Conservation (phyloP, 2,797 vertebrate genomes). For the Micromesistius poutassou region DNA sequence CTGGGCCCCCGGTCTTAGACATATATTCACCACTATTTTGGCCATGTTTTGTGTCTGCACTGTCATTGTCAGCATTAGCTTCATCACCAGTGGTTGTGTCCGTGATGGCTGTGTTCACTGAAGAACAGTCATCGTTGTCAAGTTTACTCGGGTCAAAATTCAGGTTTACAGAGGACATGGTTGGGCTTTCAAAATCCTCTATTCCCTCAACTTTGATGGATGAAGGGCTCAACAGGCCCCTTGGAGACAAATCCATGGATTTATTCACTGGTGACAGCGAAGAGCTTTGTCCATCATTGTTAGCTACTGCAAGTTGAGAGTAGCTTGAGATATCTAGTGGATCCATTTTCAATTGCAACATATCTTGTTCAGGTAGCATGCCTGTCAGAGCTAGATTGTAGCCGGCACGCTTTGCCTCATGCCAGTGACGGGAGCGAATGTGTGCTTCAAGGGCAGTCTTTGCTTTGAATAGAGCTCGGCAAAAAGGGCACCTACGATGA, state of each 20-base stretch:
- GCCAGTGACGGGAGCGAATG: slow-evolving; percentile 98
- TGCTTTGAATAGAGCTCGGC: slow-evolving; percentile 96
- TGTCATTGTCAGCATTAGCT: slow-evolving; percentile 94
- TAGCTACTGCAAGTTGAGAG: slow-evolving; percentile 80
- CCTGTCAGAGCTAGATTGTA: slow-evolving; percentile 90
- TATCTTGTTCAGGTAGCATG: slow-evolving; percentile 90
- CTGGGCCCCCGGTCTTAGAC: slow-evolving; percentile 86
- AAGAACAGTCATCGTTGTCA: slow-evolving; percentile 98
- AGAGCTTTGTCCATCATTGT: slow-evolving; percentile 87
- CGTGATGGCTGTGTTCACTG: slow-evolving; percentile 98
- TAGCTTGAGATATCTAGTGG: slow-evolving; percentile 84
- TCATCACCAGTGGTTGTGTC: slow-evolving; percentile 98
- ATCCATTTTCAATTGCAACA: slow-evolving; percentile 91
- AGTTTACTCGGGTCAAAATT: slow-evolving; percentile 93
- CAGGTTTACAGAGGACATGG: slow-evolving; percentile 92
- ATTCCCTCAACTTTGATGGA: slow-evolving; percentile 98
- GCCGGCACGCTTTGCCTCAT: slow-evolving; percentile 96
- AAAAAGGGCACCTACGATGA: slow-evolving; percentile 96
- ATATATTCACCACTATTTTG: slow-evolving; percentile 86
- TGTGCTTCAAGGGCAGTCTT: slow-evolving; percentile 98
- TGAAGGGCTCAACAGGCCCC: slow-evolving; percentile 91
- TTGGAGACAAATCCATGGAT: slow-evolving; percentile 90
- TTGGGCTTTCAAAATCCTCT: slow-evolving; percentile 94
- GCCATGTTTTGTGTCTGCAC: slow-evolving; percentile 85
- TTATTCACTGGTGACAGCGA: slow-evolving; percentile 95